Conservation (phyloP, 2,797 vertebrate genomes). For the Adelosebastes latens region DNA sequence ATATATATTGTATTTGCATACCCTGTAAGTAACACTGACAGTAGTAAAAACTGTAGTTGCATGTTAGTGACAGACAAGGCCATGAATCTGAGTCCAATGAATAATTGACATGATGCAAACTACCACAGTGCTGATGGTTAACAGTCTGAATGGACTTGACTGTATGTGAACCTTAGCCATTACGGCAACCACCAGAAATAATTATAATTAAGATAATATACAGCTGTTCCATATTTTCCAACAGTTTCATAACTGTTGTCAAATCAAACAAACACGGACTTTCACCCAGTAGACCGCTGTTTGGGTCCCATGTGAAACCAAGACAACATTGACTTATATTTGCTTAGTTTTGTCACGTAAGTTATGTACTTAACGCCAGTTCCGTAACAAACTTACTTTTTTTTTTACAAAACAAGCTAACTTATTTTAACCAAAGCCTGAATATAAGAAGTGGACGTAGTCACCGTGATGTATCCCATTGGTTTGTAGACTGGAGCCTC, state of each 20-base stretch:
- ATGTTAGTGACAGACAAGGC: background rate
- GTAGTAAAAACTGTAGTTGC: background rate
- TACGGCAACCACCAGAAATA: background rate
- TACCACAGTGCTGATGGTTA: background rate
- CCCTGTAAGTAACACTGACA: background rate
- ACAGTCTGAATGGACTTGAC: background rate
- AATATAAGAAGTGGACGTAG: too few species aligned
- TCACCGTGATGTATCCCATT: too few species aligned
- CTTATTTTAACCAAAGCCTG: too few species aligned
- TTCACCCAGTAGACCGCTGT: too few species aligned
- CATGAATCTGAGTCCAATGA: constrained; percentile 1
- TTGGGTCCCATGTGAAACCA: background rate
- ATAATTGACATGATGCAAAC: constrained; percentile 25
- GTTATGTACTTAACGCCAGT: background rate
- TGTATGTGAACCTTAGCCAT: background rate
- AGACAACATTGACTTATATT: background rate
- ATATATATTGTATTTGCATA: background rate
- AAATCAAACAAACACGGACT: background rate
- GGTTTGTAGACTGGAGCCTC: too few species aligned
- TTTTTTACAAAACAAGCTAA: too few species aligned
- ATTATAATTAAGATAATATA: background rate
- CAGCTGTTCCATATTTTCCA: background rate
- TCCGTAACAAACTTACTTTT: too few species aligned
- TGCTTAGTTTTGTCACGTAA: background rate
- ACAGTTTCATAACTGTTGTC: background rate